These are phyloP conservation scores for Eudyptes chrysolophus DNA, from an alignment of 2,113 vertebrate species.

Conservation along the genomic window DNA sequence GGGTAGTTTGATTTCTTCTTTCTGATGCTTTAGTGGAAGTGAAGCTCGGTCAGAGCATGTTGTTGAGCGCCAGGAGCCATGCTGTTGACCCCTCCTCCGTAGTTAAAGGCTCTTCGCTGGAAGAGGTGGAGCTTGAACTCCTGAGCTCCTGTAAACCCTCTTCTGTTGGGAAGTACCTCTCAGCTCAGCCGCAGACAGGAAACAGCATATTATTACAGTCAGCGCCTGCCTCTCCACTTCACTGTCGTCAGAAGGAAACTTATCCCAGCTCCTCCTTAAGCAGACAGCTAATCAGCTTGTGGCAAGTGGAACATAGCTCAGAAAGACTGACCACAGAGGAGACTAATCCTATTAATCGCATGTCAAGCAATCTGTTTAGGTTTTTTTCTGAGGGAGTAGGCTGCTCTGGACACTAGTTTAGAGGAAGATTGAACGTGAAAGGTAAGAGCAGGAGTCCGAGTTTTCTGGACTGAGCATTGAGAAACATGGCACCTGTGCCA, in stretches of 20 bases:
- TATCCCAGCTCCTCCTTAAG: conserved; percentile 20
- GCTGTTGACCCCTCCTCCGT: neutral
- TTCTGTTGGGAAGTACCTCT: conserved; percentile 45
- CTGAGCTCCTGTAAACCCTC: conserved; percentile 14
- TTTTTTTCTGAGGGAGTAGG: neutral
- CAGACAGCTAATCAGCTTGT: conserved; percentile 9
- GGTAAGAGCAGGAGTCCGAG: conserved; percentile 17
- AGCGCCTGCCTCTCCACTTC: conserved; percentile 5
- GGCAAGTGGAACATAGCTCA: neutral
- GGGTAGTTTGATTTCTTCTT: neutral
- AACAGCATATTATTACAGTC: conserved; percentile 17
- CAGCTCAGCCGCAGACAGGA: conserved; percentile 33
- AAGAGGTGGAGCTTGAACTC: conserved; percentile 40
- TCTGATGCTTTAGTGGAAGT: neutral
- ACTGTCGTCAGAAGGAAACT: conserved; percentile 23
- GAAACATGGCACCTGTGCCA: neutral
- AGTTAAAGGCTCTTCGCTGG: neutral
- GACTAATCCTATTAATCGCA: neutral
- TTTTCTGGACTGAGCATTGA: neutral
- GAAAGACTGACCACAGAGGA: neutral
- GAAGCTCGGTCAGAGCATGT: neutral
- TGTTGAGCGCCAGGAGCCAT: neutral
- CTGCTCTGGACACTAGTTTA: conserved; percentile 30
- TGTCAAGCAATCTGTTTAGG: neutral
- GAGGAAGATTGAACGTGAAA: conserved; percentile 9